These are phyloP conservation scores for Engraulis encrasicolus DNA, from an alignment of 2,113 vertebrate genomes.

Conservation along the genomic window DNA sequence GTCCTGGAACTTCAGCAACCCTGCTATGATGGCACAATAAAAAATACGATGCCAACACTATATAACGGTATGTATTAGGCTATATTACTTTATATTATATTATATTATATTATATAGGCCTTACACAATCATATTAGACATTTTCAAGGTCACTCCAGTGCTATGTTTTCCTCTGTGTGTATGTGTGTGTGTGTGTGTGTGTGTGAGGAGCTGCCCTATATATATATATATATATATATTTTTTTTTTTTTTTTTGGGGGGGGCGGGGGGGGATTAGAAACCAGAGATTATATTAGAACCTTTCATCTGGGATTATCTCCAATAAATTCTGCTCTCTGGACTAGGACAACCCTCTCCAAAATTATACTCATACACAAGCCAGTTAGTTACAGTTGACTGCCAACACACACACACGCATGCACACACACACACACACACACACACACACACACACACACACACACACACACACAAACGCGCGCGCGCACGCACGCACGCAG, in stretches of 20 bases:
- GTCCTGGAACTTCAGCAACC: too few relatives aligned
- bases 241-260: too few relatives aligned
- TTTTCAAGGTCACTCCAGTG: too few relatives aligned
- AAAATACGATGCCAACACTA: too few relatives aligned
- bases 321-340: not conserved
- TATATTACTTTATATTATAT: too few relatives aligned
- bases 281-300: conserved; percentile 27
- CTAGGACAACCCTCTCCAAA: not conserved
- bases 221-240: too few relatives aligned
- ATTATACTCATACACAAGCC: not conserved
- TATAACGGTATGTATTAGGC: too few relatives aligned
- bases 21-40: too few relatives aligned
- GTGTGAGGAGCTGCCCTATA: not conserved
- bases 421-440: not conserved
- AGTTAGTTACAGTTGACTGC: not conserved
- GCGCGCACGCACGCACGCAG: too few relatives aligned
- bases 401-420: not conserved
- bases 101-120: too few relatives aligned
- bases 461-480: too few relatives aligned
- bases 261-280: conserved; percentile 4
- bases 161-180: not conserved
- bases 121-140: too few relatives aligned
- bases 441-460: not conserved
- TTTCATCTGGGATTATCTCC: conserved; percentile 26
- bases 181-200: not conserved